Evolutionary conservation across 2,888 invertebrate genomes (phyloP).

Genomic region (Crossocerus cetratus): DNA sequence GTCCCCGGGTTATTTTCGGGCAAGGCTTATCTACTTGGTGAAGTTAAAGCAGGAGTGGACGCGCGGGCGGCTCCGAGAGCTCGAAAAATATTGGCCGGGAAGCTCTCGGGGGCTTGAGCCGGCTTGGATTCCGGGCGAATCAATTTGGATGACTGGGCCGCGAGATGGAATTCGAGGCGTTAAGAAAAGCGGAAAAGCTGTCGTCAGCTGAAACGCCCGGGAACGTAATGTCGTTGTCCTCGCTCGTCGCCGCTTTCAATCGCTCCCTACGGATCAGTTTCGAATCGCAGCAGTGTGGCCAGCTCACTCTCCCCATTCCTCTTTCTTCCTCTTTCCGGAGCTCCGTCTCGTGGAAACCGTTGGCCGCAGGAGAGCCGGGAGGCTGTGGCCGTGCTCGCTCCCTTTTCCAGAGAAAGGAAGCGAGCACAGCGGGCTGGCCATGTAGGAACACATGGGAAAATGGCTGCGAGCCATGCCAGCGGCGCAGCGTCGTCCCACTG

Average conservation of each 20-base stretch:
- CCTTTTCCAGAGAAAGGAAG: too few relatives aligned
- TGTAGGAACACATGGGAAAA: slow-evolving; percentile 42
- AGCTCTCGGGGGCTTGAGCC: background rate
- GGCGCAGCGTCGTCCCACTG: slow-evolving; percentile 38
- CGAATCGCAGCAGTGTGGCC: slow-evolving; percentile 41
- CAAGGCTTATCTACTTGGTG: too few relatives aligned
- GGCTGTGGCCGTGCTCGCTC: slow-evolving; percentile 17
- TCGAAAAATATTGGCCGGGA: background rate
- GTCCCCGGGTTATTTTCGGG: too few relatives aligned
- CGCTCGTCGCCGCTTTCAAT: slow-evolving; percentile 16
- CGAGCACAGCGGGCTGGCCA: slow-evolving; percentile 30
- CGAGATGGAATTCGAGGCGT: slow-evolving; percentile 3
- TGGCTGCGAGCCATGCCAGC: slow-evolving; percentile 44
- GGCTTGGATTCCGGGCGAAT: background rate
- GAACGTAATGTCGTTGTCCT: background rate
- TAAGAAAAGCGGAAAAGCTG: slow-evolving; percentile 2
- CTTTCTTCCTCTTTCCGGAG: too few relatives aligned
- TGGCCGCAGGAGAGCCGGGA: slow-evolving; percentile 33
- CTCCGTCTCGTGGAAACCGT: slow-evolving; percentile 30
- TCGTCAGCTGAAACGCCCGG: background rate
- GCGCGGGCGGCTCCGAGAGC: background rate
- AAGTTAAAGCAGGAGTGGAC: background rate
- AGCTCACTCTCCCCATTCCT: background rate
- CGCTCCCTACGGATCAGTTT: slow-evolving; percentile 42
- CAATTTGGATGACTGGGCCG: background rate